These are phyloP conservation scores for Brachionus asplanchnoidis DNA, from an alignment of 1,140 invertebrate genomes.

Conservation along the genomic window DNA sequence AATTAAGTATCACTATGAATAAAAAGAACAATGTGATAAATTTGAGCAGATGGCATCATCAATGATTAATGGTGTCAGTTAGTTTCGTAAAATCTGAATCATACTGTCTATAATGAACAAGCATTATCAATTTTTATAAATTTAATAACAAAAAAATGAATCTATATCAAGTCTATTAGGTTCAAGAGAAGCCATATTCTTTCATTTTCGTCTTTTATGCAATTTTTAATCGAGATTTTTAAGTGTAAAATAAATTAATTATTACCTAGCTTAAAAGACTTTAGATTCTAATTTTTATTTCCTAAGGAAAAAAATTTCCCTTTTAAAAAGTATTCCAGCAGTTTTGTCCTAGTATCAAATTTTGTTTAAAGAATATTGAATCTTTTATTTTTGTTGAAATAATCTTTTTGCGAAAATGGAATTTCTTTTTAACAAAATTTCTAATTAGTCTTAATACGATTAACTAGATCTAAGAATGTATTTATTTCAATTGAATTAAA, in stretches of 20 bases:
- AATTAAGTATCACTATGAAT: neutral
- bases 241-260: neutral
- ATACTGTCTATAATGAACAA: neutral
- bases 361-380: neutral
- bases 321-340: neutral
- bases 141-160: neutral
- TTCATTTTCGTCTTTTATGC: neutral
- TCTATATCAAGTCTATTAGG: neutral
- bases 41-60: neutral
- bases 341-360: slow-evolving; percentile 1
- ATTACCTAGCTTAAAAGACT: neutral
- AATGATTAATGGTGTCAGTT: neutral
- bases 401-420: neutral
- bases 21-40: neutral
- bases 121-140: neutral
- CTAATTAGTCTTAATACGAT: neutral
- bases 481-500: neutral
- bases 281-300: neutral
- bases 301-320: neutral
- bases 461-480: neutral
- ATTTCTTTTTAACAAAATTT: neutral
- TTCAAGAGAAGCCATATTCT: neutral
- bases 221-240: neutral
- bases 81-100: neutral
- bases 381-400: neutral